Base-by-base conservation (phyloP, 2,888 invertebrate species). In the Eupithecia pulchellata region DNA sequence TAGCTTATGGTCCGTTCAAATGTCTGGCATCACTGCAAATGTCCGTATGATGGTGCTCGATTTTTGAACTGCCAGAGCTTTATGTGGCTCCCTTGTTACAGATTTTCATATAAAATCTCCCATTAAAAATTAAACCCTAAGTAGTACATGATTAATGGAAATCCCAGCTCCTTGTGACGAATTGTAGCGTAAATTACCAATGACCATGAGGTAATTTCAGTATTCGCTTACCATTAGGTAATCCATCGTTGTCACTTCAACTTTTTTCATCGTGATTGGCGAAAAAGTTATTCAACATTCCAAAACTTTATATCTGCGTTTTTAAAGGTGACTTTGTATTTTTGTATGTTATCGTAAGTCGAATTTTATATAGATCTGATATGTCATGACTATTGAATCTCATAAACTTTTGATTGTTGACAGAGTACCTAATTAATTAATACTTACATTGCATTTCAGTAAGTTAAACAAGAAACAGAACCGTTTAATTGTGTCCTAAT, bases 321-420 rank as follows among this genome's bases (percentile, higher is more conserved):
- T 52, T 52, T 11, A 11, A 52, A 52, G 9, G 25, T 25, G 11
- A 52, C 9, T 25, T 13, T 52, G 13, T 52, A 25, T 52, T 52
- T 9, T 47, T 47, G 47, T 52, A 52, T 9, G 3, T 4, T 25
- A 20, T 47, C n/a, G 55, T 55, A 14, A 29, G 17, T 57, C 20
- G 32, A 57, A 17, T 32, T 58, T 60, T n/a, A 6, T 55, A 58
- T n/a, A 27, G 60, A 60, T 60, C 32, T 60, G 32, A 60, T n/a
- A 29, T 58, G n/a, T 60, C 60, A 60, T 60, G 60, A 60, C 60
- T 32, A 32, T 60, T n/a, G 60, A 60, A 60, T 60, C 60, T 60
- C 60, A 32, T 60, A n/a, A 8, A 29, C 57, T 17, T 57, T 8
- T n/a, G 20, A 52, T 47, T 47, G 20, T 25, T 47, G 0, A 20